Evolutionary conservation across 2,888 invertebrate species (phyloP), one percentile per base, ranked within the genome.

Genomic region (Pachydiplax longipennis): DNA sequence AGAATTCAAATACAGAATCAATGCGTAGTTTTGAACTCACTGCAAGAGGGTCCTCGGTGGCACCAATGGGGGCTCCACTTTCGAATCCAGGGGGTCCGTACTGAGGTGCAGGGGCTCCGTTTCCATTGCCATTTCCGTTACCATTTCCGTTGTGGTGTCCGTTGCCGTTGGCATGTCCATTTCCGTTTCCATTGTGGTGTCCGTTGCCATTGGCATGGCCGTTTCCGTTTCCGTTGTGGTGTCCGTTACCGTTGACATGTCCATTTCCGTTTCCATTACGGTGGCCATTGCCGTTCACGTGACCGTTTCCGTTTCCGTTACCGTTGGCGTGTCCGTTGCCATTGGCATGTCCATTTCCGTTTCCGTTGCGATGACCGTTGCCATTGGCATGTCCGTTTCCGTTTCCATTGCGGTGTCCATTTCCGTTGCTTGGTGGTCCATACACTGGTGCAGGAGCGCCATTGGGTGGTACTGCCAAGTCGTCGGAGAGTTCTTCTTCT

Each of bases 21-120:
- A 18, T 18, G 18, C 18, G 18, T 1, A 18, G 18, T 31, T 1
- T 73, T 73, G 73, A 31, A 73, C 73, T 73, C 73, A 73, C 73
- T 31, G 73, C 73, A 25, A 73, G 73, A 25, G 73, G 73, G 25
- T 73, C 73, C 73, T 73, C 73, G 31, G 25, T 73, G 73, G 73
- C 73, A 31, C 10, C 73, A 31, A 73, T 73, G 6, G 73, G 73
- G 15, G 73, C 73, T 73, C 73, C 73, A 22, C 73, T 73, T 8
- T 73, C 25, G 31, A 73, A 73, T 25, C 25, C 31, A 22, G 73
- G 73, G 5, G 73, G 73, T 25, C 44, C 58, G 58, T 40, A 58
- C 8, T 58, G 40, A 12, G 87, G 80, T 15, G 91, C 87, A 35
- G 91, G 91, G 61, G 83, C 4, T 25, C 73, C 73, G 73, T 73